Conservation (phyloP, 2,113 vertebrate genomes). For the Catharus fuscescens region DNA sequence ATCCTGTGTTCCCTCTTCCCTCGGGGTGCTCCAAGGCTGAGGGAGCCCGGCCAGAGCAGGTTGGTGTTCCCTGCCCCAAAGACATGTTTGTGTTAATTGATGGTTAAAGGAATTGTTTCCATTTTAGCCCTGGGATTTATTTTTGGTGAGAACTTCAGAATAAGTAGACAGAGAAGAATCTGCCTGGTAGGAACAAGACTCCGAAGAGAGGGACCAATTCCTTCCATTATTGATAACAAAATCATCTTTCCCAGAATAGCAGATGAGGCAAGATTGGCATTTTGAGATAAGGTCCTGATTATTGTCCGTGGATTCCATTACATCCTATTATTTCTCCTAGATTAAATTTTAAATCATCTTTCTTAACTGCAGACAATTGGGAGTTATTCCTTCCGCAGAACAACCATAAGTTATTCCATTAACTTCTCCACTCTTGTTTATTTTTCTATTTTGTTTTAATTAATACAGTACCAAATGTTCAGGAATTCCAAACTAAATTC, state of each 20-base stretch:
- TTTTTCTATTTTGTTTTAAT: background rate
- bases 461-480: background rate
- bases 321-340: slow-evolving; percentile 6
- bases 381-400: background rate
- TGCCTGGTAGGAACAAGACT: background rate
- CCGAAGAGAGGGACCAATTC: slow-evolving; percentile 8
- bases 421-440: background rate
- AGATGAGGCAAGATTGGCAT: slow-evolving; percentile 47
- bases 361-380: background rate
- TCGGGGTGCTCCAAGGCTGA: background rate
- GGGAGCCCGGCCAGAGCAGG: background rate
- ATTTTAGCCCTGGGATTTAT: background rate
- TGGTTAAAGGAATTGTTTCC: background rate
- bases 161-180: background rate
- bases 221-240: slow-evolving; percentile 55
- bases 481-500: background rate
- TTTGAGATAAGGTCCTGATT: slow-evolving; percentile 8
- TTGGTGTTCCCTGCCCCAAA: background rate
- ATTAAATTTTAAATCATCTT: slow-evolving; percentile 23
- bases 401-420: background rate
- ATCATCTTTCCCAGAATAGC: slow-evolving; percentile 49
- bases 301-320: slow-evolving; percentile 19
- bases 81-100: background rate
- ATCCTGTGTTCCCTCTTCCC: background rate
- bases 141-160: background rate